Percentiles rank a stretch among this genome's conserved stretches.
Conservation (phyloP, 1,140 invertebrate genomes). For the Temnothorax curvispinosus region DNA sequence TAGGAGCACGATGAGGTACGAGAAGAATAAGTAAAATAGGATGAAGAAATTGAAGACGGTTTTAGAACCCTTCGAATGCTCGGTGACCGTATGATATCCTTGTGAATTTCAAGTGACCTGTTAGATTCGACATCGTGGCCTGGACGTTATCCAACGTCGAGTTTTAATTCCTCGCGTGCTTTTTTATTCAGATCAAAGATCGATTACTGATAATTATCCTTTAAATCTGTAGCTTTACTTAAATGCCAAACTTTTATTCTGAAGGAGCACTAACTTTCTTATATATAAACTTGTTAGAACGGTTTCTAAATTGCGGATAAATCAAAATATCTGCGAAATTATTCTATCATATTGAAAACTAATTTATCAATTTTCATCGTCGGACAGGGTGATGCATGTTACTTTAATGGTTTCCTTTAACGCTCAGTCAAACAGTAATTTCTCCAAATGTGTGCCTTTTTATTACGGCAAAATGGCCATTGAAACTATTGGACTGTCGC, state of each 20-base stretch:
- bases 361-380: background rate
- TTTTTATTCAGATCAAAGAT: background rate
- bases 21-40: conserved; percentile 53
- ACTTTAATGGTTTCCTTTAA: background rate
- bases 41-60: conserved; percentile 57
- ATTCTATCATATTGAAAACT: background rate
- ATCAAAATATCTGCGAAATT: background rate
- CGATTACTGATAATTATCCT: background rate
- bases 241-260: background rate
- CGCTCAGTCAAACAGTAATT: conserved; percentile 15
- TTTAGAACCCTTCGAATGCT: conserved; percentile 35
- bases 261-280: background rate
- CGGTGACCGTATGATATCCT: conserved; percentile 50
- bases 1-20: conserved; percentile 51
- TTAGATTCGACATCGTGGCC: conserved; percentile 38
- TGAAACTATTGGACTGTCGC: conserved; percentile 13
- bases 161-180: conserved; percentile 12
- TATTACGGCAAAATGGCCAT: conserved; percentile 3
- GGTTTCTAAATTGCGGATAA: background rate
- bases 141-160: conserved; percentile 40
- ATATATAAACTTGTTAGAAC: background rate
- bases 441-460: conserved; percentile 13
- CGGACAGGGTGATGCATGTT: background rate
- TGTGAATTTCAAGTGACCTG: conserved; percentile 56
- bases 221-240: background rate